A percentile compares a stretch with the other conserved stretches of the same genome.
These are phyloP conservation scores for Scaptodrosophila lebanonensis DNA, from an alignment of 1,140 invertebrate genomes.

Conservation along the genomic window DNA sequence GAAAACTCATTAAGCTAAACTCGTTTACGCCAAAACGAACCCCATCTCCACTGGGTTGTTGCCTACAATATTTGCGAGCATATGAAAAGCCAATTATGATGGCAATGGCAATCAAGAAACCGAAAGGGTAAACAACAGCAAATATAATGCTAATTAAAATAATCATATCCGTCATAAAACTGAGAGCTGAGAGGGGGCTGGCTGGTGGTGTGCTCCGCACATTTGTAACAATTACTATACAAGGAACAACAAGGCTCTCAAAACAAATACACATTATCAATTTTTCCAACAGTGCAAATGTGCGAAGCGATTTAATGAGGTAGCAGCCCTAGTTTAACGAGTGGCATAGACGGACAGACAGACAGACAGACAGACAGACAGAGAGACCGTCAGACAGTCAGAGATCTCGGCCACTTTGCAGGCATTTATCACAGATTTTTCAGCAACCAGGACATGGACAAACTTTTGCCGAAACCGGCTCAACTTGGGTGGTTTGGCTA, in stretches of 20 bases:
- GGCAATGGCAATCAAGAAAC: constrained; percentile 38
- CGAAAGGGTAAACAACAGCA: constrained; percentile 50
- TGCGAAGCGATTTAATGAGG: constrained; percentile 14
- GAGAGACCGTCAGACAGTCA: too few relatives aligned
- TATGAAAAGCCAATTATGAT: constrained; percentile 70
- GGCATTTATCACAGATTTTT: constrained; percentile 66
- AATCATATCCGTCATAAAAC: constrained; percentile 73
- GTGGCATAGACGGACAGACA: too few relatives aligned
- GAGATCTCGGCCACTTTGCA: constrained; percentile 50
- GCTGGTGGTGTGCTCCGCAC: constrained; percentile 18
- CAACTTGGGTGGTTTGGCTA: too few relatives aligned
- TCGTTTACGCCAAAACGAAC: constrained; percentile 47
- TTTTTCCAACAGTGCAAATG: constrained; percentile 27
- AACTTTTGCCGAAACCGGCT: too few relatives aligned
- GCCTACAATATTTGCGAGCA: constrained; percentile 50
- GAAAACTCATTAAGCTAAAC: constrained; percentile 73
- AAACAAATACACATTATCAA: constrained; percentile 22
- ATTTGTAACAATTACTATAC: constrained; percentile 63
- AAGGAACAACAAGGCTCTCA: constrained; percentile 6
- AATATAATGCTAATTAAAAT: constrained; percentile 76
- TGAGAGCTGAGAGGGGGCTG: background rate
- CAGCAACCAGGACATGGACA: constrained; percentile 14
- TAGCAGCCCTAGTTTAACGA: too few relatives aligned
- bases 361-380: too few relatives aligned
- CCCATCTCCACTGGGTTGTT: constrained; percentile 1